Evolutionary conservation across 2,113 vertebrate species (phyloP).

Genomic region (Pollachius pollachius): DNA sequence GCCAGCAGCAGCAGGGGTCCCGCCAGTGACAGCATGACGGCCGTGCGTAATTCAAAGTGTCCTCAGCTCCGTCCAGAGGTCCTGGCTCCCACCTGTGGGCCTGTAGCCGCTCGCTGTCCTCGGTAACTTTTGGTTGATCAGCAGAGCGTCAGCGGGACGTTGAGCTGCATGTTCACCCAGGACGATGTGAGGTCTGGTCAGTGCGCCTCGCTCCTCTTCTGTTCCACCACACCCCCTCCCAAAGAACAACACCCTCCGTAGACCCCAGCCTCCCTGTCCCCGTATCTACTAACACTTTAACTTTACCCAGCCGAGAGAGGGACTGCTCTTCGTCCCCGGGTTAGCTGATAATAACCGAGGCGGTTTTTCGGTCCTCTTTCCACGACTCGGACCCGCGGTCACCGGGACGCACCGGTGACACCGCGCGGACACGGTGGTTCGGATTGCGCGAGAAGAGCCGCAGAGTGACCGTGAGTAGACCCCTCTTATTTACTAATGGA

Average conservation of each 20-base stretch:
- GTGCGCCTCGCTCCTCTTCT: slow-evolving; percentile 60
- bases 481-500: background rate
- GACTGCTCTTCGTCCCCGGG: slow-evolving; percentile 55
- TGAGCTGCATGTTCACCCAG: slow-evolving; percentile 72
- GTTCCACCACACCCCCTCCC: slow-evolving; percentile 66
- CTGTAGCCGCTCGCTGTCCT: slow-evolving; percentile 26
- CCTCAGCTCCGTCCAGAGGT: slow-evolving; percentile 29
- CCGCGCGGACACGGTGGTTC: background rate
- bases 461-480: slow-evolving; percentile 37
- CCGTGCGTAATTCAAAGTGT: slow-evolving; percentile 25
- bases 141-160: slow-evolving; percentile 53
- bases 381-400: background rate
- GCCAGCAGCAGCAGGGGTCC: slow-evolving; percentile 54
- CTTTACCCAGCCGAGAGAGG: slow-evolving; percentile 62
- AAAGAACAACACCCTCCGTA: slow-evolving; percentile 69
- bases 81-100: slow-evolving; percentile 37
- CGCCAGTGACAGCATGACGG: slow-evolving; percentile 57
- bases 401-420: too few relatives aligned
- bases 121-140: slow-evolving; percentile 34
- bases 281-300: slow-evolving; percentile 62
- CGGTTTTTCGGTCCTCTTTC: slow-evolving; percentile 11
- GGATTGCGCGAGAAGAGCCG: background rate
- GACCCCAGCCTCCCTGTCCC: slow-evolving; percentile 53
- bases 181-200: slow-evolving; percentile 67
- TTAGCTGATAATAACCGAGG: slow-evolving; percentile 21